Base-by-base conservation (phyloP, 2,888 invertebrate species). In the Melipona beecheii region DNA sequence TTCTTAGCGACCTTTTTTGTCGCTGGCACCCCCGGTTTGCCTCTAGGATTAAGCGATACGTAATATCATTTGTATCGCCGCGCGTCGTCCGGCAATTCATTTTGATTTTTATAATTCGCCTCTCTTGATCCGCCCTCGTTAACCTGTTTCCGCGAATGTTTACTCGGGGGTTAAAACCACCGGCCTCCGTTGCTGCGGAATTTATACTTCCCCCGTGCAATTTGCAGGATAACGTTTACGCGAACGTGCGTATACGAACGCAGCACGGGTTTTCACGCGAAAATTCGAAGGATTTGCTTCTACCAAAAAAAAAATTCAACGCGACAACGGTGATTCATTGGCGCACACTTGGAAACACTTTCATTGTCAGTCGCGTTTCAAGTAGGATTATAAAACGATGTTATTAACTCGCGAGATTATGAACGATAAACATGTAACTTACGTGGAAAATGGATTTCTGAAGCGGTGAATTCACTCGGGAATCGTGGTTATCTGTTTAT, bases 21-120 rank as follows among this genome's bases (percentile, higher is more conserved):
- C 21, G 4, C 4, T 21, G 19, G 3, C 6, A 2, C 1, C 5
- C 54, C 2, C 5, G 31, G 31, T 4, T 31, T 70, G 36, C 27
- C 4, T 19, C 5, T 17, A 2, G 54, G 54, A 36, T 68, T 56
- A 58, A 58, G 3, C 19, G n/a, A 17, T 24, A 17, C 11, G 21
- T 5, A 19, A 19, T 19, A 21, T 36, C 31, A 43, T 43, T 58
- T 15, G 15, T 21, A 60, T 72, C 71, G 6, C 13, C 15, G 3
- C 6, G 31, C 4, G 31, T 1, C 56, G 56, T 24, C 13, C 2
- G 4, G 27, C 60, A 49, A 72, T 60, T 72, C 24, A 49, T 72
- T 72, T 49, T 15, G 49, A 43, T 60, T 72, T 72, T 72, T 72
- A 72, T 49, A 60, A 72, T 72, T 43, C 13, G 21, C 6, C 4